These are phyloP conservation scores for Zhengitettix transpicula DNA, from an alignment of 2,888 invertebrate species.

Conservation along the genomic window DNA sequence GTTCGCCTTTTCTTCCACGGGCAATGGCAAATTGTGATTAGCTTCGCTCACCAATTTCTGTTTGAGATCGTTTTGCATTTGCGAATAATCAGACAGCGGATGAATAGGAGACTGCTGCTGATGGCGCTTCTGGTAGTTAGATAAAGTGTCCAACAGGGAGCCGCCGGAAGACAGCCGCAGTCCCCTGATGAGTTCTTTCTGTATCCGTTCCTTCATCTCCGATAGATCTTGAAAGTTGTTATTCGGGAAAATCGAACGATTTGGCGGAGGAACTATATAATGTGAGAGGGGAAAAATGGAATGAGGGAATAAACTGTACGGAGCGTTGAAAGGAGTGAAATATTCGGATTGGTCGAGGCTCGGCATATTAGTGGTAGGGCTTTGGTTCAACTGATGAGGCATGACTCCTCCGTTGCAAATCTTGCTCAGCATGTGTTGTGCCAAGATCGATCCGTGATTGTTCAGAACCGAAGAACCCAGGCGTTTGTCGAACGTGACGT, in stretches of 20 bases:
- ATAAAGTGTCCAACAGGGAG: conserved; percentile 32
- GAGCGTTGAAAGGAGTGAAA: conserved; percentile 17
- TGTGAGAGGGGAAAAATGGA: conserved; percentile 35
- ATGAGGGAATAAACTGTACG: conserved; percentile 38
- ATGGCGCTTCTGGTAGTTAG: conserved; percentile 16
- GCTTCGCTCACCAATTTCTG: conserved; percentile 1
- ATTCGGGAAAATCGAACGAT: conserved; percentile 31
- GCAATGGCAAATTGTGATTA: background rate
- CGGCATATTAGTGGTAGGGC: background rate
- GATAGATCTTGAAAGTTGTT: conserved; percentile 33
- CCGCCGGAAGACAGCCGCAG: conserved; percentile 55
- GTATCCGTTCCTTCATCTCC: conserved; percentile 50
- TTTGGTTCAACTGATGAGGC: background rate
- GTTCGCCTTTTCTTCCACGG: background rate
- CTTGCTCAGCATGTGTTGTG: background rate
- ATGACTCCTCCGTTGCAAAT: background rate
- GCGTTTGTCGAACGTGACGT: background rate
- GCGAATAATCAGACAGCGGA: background rate
- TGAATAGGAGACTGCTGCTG: conserved; percentile 12
- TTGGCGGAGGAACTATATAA: background rate
- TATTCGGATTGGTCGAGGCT: background rate
- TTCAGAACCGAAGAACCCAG: background rate
- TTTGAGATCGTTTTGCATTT: conserved; percentile 19
- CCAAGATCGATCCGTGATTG: background rate
- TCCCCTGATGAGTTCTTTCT: conserved; percentile 44